Percentiles rank a stretch among this genome's conserved stretches.
phyloP scores from a whole-genome alignment of 1,140 invertebrate species.

The Colletes latitarsis region DNA sequence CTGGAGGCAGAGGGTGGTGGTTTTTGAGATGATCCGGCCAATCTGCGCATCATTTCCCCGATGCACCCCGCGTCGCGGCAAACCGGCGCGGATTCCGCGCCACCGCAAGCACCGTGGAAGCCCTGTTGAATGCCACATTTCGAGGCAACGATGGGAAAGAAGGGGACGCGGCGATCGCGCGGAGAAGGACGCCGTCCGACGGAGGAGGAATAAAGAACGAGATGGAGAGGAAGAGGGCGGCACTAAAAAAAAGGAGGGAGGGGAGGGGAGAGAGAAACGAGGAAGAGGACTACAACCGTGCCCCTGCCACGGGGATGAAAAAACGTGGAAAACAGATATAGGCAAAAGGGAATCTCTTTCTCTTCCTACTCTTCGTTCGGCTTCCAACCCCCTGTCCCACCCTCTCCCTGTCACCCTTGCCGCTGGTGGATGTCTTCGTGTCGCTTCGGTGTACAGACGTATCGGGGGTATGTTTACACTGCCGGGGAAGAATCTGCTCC shows the following conservation, averaged over 20 bases:
- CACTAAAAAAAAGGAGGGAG: slow-evolving; percentile 51
- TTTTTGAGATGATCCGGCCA: slow-evolving; percentile 82
- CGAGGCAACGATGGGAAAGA: slow-evolving; percentile 68
- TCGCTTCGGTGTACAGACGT: slow-evolving; percentile 34
- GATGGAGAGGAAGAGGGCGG: slow-evolving; percentile 50
- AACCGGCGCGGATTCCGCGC: slow-evolving; percentile 71
- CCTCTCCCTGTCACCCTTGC: neutral
- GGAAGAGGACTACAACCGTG: slow-evolving; percentile 34
- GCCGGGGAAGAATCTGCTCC: slow-evolving; percentile 46
- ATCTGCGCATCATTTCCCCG: slow-evolving; percentile 81
- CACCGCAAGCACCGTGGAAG: slow-evolving; percentile 68
- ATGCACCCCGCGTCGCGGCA: slow-evolving; percentile 65
- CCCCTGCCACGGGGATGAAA: slow-evolving; percentile 49
- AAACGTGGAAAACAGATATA: slow-evolving; percentile 71
- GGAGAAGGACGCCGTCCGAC: slow-evolving; percentile 17
- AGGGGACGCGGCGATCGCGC: slow-evolving; percentile 37
- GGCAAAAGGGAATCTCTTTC: slow-evolving; percentile 62
- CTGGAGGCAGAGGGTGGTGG: slow-evolving; percentile 68
- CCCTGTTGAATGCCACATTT: slow-evolving; percentile 77
- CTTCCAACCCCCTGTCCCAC: neutral
- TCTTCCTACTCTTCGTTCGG: slow-evolving; percentile 5
- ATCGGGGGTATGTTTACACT: slow-evolving; percentile 60
- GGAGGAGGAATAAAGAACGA: slow-evolving; percentile 40
- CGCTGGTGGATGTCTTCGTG: slow-evolving; percentile 10
- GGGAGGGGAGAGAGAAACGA: slow-evolving; percentile 7